Evolutionary conservation across 2,797 vertebrate species (phyloP), one percentile per base, ranked within the genome.

Genomic region (Enteromius thamalakanensis): DNA sequence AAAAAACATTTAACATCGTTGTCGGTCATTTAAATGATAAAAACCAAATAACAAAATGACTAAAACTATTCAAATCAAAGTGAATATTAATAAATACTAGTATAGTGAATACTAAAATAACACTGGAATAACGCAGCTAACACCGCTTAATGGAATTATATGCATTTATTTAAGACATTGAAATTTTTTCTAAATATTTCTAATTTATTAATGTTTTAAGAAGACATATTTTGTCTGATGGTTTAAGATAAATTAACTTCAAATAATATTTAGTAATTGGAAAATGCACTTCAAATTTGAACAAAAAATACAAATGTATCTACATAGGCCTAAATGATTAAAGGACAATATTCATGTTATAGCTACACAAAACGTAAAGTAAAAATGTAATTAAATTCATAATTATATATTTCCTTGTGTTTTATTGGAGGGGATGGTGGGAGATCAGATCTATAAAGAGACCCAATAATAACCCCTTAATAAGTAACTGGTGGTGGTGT

Each of bases 401-500:
- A 72, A 32, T 34, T 21, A 4, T 34, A 53, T 53, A 34, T 53
- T 34, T n/a, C 29, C 10, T 34, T 34, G 17, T 34, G 29, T 53
- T 21, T 32, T 51, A 19, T 51, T 72, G 45, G 8, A 9, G 53
- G 47, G 3, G 7, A 9, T 9, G 9, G 10, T 9, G 40, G 42
- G 10, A 45, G 42, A 45, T 45, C 42, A 45, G 42, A 45, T 3
- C 42, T 45, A 45, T 45, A 11, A 47, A 62, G 32, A 15, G 3
- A 11, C n/a, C 14, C 12, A 60, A 14, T 47, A 23, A 76, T 8
- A 29, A 80, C 11, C 23, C 5, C 19, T 83, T 69, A 89, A 72
- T 86, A 86, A 26, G 55, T 84, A 23, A 74, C 62, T 42, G 82
- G 7, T 29, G 85, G 81, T 12, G 85, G 82, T 32, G 87, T 69